A percentile compares a stretch with the other conserved stretches of the same genome.
phyloP scores from a whole-genome alignment of 2,888 invertebrate species.

The Perithous albicinctus region DNA sequence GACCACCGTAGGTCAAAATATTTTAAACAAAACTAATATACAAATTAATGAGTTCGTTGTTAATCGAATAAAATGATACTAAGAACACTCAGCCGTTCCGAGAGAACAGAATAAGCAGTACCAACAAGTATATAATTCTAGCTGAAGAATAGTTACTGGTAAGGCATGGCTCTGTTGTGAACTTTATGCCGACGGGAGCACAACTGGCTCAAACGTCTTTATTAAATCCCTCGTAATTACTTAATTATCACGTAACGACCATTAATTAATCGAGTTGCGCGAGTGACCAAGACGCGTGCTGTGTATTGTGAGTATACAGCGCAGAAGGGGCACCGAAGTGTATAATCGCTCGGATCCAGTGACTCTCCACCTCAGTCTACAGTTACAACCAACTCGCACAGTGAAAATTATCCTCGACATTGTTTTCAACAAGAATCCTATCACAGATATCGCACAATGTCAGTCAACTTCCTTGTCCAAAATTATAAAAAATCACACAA shows the following conservation, averaged over 20 bases:
- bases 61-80: background rate
- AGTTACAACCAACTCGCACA: background rate
- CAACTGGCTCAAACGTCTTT: constrained; percentile 48
- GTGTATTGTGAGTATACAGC: background rate
- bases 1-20: too few relatives aligned
- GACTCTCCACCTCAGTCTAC: background rate
- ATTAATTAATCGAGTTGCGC: constrained; percentile 68
- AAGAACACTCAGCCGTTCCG: too few relatives aligned
- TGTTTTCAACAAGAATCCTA: background rate
- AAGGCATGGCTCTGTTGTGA: constrained; percentile 3
- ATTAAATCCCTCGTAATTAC: constrained; percentile 58
- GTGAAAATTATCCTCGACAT: background rate
- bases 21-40: background rate
- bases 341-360: constrained; percentile 2
- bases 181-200: constrained; percentile 16
- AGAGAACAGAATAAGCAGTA: background rate
- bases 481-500: background rate
- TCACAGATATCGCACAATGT: background rate
- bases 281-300: constrained; percentile 38
- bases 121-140: background rate
- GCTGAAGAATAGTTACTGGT: background rate
- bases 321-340: background rate
- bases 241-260: constrained; percentile 61
- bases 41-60: background rate
- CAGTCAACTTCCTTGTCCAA: background rate